phyloP scores from a whole-genome alignment of 2,888 invertebrate species.

The Tenthredo amoena region DNA sequence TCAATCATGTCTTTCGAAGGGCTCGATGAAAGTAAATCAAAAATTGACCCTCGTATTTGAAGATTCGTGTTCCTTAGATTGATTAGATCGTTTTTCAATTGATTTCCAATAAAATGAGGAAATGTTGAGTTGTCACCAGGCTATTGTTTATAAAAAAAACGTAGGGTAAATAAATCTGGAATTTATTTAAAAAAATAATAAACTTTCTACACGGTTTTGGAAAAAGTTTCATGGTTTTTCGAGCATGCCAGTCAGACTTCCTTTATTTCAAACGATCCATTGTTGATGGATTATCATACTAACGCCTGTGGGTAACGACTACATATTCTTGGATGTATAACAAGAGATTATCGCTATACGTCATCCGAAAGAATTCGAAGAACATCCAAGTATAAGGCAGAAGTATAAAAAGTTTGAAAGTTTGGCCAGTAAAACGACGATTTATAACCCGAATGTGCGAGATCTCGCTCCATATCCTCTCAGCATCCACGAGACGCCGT shows the following conservation, averaged over 20 bases:
- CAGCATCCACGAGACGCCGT: constrained; percentile 4
- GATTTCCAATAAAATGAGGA: no score
- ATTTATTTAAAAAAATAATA: background rate
- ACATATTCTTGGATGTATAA: background rate
- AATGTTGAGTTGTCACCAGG: no score
- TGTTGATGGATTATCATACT: background rate
- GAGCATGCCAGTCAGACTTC: background rate
- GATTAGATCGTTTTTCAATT: no score
- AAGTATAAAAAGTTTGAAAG: constrained; percentile 35
- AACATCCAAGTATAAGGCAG: background rate
- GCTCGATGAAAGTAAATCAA: background rate
- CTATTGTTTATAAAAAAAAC: no score
- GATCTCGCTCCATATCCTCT: constrained; percentile 34
- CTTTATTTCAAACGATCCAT: background rate
- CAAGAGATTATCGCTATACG: constrained; percentile 15
- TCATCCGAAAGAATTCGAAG: background rate
- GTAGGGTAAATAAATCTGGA: background rate
- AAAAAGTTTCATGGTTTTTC: background rate
- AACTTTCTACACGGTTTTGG: background rate
- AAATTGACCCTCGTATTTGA: no score
- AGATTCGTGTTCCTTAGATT: no score
- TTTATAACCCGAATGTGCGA: constrained; percentile 17
- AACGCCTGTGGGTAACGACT: background rate
- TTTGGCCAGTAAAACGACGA: constrained; percentile 33
- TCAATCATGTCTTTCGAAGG: background rate